Percentiles rank a stretch among this genome's conserved stretches.
Evolutionary conservation across 2,797 vertebrate genomes (phyloP).

Genomic region (Gouania willdenowi): DNA sequence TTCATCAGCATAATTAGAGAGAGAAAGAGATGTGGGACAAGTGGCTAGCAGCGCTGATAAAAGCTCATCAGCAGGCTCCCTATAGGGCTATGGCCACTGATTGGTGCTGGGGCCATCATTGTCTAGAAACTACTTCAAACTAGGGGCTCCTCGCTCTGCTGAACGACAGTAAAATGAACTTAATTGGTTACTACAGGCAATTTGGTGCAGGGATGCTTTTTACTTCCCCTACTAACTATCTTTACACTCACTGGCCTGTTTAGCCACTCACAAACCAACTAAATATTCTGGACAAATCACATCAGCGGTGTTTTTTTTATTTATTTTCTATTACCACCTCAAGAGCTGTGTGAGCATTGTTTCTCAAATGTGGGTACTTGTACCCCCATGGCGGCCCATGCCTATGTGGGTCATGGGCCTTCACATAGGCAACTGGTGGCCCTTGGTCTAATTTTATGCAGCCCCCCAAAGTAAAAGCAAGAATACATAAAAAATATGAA

Average conservation of each 20-base stretch:
- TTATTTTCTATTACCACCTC: too few relatives aligned
- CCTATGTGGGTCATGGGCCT: too few relatives aligned
- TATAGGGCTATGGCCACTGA: conserved; percentile 49
- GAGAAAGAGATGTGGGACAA: conserved; percentile 52
- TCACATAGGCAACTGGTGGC: too few relatives aligned
- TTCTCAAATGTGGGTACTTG: too few relatives aligned
- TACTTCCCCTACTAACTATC: conserved; percentile 32
- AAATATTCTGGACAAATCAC: background rate
- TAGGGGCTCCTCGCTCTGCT: conserved; percentile 30
- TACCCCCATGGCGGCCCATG: too few relatives aligned
- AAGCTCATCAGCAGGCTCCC: conserved; percentile 62
- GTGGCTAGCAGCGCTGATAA: conserved; percentile 65
- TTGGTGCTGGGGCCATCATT: conserved; percentile 52
- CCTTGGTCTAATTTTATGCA: too few relatives aligned
- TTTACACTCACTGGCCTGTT: conserved; percentile 8
- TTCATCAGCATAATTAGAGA: conserved; percentile 66
- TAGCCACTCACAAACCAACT: conserved; percentile 9
- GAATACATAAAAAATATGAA: too few relatives aligned
- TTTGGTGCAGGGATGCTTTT: conserved; percentile 23
- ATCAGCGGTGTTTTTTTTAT: too few relatives aligned
- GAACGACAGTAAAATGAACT: conserved; percentile 47
- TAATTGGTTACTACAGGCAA: conserved; percentile 45
- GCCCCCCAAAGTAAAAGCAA: too few relatives aligned
- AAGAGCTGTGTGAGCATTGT: too few relatives aligned
- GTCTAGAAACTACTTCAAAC: conserved; percentile 51